Conservation (phyloP, 2,113 vertebrate genomes). For the Ciconia stormi region DNA sequence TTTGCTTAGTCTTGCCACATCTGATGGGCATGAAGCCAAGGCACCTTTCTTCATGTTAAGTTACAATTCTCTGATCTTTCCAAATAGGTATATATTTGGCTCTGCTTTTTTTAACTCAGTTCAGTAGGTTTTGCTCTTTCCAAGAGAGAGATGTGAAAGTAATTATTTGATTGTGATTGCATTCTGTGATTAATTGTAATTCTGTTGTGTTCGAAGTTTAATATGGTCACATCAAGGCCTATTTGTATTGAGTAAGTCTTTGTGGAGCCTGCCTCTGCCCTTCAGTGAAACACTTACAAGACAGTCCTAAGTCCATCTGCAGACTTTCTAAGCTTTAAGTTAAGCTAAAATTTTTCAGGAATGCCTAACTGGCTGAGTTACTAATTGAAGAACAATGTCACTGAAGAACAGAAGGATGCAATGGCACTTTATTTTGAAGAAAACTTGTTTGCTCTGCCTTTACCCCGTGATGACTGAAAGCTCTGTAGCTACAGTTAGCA, state of each 20-base stretch:
- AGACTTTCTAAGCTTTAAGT: not conserved
- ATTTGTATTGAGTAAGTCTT: not conserved
- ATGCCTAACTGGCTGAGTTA: not conserved
- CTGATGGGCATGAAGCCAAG: constrained; percentile 38
- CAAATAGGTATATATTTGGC: not conserved
- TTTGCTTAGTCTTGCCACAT: constrained; percentile 38
- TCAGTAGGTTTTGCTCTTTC: not conserved
- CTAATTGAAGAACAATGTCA: not conserved
- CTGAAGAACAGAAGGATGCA: not conserved
- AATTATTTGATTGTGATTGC: not conserved
- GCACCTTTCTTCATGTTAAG: not conserved
- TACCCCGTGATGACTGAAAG: not conserved
- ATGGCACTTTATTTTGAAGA: not conserved
- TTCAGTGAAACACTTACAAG: not conserved
- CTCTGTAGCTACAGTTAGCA: not conserved
- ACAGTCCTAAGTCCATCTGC: not conserved
- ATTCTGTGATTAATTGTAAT: not conserved
- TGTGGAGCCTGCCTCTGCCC: not conserved
- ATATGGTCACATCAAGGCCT: not conserved
- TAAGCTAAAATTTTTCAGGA: not conserved
- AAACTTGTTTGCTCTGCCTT: not conserved
- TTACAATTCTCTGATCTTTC: not conserved
- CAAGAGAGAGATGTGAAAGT: not conserved
- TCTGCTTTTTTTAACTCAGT: not conserved
- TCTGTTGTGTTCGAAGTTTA: not conserved